Base-by-base conservation (phyloP, 2,888 invertebrate species). In the Netelia fuscicornis region DNA sequence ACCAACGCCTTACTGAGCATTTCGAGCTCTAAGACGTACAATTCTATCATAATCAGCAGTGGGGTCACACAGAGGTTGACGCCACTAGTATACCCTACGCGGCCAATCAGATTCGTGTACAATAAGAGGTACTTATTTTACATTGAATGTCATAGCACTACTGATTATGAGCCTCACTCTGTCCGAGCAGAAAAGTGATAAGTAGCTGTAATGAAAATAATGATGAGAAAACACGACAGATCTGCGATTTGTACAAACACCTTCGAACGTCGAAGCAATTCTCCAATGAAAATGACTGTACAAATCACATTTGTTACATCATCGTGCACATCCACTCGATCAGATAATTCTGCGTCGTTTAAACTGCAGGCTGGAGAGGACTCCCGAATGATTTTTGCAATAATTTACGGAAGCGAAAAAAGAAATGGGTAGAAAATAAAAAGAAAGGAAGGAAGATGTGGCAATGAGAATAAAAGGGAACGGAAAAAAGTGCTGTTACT, bases 1-100 rank as follows among this genome's bases (percentile, higher is more conserved):
- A 56, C 54, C 78, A 25, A 86, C 83, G 10, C 80, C 83, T 1
- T 75, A 77, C 62, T 80, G 44, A 83, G 42, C 17, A 2, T 20
- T 8, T 17, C 17, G 48, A 9, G 25, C 25, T 20, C 60, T 23
- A 23, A 72, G 44, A 72, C 30, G 44, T 72, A n/a, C 2, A 1
- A 54, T 54, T 54, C 8, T 54, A 54, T 17, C 54, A 17, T 54
- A 13, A 54, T 17, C 13, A 54, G 17, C 54, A 30, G 30, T 30
- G 30, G 30, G 2, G 3, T 30, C 2, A 30, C 30, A 30, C 3
- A 6, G 37, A 1, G 37, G 37, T 37, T 37, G 37, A 37, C 6
- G 6, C 37, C 6, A 37, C 37, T 37, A 37, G 37, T 37, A 8
- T 37, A 37, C 37, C 37, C 37, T 37, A 37, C 37, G 37, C 37